Evolutionary conservation across 1,140 invertebrate genomes (phyloP), one percentile per base, ranked within the genome.

Genomic region (Leptopilina clavipes): DNA sequence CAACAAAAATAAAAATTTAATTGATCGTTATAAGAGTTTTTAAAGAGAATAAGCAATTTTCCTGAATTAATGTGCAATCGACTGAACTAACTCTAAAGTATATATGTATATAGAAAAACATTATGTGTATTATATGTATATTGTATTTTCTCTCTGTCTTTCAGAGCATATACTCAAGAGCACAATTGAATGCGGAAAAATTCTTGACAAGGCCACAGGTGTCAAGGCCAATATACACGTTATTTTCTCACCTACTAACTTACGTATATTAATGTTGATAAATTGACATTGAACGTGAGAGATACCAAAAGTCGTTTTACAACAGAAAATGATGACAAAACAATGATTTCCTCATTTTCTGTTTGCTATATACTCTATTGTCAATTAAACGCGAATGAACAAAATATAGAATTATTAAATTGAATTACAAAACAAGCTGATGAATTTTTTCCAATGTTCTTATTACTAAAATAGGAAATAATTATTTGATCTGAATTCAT

Each of bases 141-240:
- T 40, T 40, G 25, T 19, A 65, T 25, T 0, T 65, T 65, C 14
- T 65, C 59, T 65, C 59, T 65, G 3, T 65, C 56, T 25, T 8
- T 48, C 37, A 2, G 25, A 52, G 48, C 43, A 56, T n/a, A 65
- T 75, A 70, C 72, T 77, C 71, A 75, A 78, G 77, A 81, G 75
- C 79, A 82, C 81, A 83, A 84, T 82, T 81, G 83, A 83, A 85
- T 80, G 83, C 85, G 85, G 85, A 87, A 87, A 86, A 87, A 88
- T 87, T 86, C 83, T 83, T 86, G 77, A 82, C 85, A 89, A 87
- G 86, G 84, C 80, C 83, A 78, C 59, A 71, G 82, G 76, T 86
- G 85, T 86, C 84, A 89, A 87, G 86, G 87, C 77, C 77, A 77
- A 8, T 25, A 56, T 56, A 65, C 73, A 78, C 77, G 72, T 79